Evolutionary conservation across 2,888 invertebrate genomes (phyloP).

Genomic region (Plutella xylostella): DNA sequence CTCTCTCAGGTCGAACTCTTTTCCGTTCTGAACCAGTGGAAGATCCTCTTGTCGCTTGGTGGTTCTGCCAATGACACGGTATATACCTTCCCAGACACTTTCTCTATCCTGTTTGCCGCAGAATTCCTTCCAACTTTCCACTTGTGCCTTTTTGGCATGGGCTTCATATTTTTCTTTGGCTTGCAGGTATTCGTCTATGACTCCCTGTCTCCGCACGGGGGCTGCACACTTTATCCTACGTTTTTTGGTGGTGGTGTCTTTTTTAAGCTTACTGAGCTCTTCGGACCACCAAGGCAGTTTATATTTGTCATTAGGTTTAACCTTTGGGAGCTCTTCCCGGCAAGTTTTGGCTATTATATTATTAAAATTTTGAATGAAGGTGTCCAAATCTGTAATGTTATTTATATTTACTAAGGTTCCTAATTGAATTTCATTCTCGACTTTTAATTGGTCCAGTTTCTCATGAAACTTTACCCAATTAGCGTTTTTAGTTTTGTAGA

Average conservation of each 20-base stretch:
- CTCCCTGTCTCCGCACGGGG: neutral
- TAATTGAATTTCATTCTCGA: neutral
- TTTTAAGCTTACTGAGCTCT: conserved; percentile 1
- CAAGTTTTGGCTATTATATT: neutral
- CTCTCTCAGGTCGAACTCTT: neutral
- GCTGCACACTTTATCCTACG: conserved; percentile 7
- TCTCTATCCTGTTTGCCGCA: conserved; percentile 3
- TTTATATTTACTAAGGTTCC: neutral
- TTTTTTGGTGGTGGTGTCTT: neutral
- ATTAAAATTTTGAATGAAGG: neutral
- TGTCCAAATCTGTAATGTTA: neutral
- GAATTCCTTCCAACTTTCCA: conserved; percentile 3
- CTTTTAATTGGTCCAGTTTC: no score
- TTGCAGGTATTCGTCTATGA: conserved; percentile 3
- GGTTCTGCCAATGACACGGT: conserved; percentile 1
- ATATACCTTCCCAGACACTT: conserved; percentile 4
- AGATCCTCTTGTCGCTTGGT: neutral
- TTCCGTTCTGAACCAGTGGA: no score
- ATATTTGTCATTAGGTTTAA: neutral
- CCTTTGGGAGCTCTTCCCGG: neutral
- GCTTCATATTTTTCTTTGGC: neutral
- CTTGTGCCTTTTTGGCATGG: neutral
- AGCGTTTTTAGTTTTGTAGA: conserved; percentile 18
- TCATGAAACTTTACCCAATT: conserved; percentile 5
- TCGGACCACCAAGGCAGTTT: conserved; percentile 8